phyloP scores from a whole-genome alignment of 2,888 invertebrate genomes.

The Molanna angustata region DNA sequence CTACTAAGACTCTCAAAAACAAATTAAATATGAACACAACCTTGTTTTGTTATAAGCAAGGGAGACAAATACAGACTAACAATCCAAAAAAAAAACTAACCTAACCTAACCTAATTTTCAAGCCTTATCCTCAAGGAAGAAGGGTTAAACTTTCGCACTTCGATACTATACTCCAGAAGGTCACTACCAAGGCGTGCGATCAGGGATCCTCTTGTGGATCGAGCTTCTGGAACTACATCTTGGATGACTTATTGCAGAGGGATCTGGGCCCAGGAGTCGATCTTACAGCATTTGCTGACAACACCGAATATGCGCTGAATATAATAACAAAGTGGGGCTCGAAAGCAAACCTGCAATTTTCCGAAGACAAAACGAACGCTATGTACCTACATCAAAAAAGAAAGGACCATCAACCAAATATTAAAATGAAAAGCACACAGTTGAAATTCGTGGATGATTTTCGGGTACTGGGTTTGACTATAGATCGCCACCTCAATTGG shows the following conservation, averaged over 20 bases:
- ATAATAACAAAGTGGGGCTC: neutral
- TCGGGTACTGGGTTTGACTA: no score
- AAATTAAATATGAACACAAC: no score
- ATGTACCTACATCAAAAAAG: slow-evolving; percentile 7
- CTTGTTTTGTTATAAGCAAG: no score
- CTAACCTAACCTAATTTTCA: no score
- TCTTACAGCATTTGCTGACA: slow-evolving; percentile 3
- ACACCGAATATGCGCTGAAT: neutral
- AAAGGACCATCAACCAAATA: no score
- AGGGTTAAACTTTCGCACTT: neutral
- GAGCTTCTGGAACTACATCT: neutral
- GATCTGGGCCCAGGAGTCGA: slow-evolving; percentile 2
- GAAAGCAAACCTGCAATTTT: slow-evolving; percentile 1
- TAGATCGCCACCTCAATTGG: no score
- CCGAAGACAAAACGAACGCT: slow-evolving; percentile 8
- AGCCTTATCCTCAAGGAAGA: neutral
- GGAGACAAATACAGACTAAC: no score
- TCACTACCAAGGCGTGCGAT: slow-evolving; percentile 4
- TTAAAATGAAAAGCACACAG: no score
- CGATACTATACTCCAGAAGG: slow-evolving; percentile 1
- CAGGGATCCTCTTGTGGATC: slow-evolving; percentile 4
- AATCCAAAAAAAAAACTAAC: no score
- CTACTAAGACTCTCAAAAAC: no score
- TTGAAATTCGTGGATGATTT: no score
- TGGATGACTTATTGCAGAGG: neutral